Percentiles rank a stretch among this genome's conserved stretches.
Conservation (phyloP, 64 coral and sea anemone genomes). For the Actinia equina region DNA sequence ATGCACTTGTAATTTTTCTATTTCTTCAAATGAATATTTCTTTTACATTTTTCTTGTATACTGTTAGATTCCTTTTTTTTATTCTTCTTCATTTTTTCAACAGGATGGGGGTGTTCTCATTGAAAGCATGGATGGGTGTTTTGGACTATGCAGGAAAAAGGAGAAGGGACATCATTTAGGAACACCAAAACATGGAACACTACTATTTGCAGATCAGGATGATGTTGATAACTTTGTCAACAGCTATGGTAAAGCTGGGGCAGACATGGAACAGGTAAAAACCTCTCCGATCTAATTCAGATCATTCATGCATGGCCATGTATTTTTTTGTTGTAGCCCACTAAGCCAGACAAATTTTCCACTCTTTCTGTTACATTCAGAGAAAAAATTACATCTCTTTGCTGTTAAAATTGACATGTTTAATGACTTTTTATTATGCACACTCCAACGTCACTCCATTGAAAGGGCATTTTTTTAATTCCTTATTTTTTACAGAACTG, state of each 20-base stretch:
- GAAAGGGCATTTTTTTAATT: neutral
- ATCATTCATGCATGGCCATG: neutral
- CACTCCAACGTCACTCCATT: too few relatives aligned
- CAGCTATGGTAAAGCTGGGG: neutral
- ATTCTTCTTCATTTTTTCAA: neutral
- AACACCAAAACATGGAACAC: slow-evolving; percentile 1
- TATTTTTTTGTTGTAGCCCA: too few relatives aligned
- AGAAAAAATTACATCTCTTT: too few relatives aligned
- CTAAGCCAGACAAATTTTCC: too few relatives aligned
- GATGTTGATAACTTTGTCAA: slow-evolving; percentile 79
- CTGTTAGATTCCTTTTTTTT: neutral
- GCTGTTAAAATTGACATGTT: too few relatives aligned
- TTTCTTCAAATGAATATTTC: too few relatives aligned
- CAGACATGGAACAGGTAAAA: neutral
- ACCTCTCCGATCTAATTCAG: neutral
- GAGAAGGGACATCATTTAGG: neutral
- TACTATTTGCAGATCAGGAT: slow-evolving; percentile 65
- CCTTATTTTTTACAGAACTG: slow-evolving; percentile 42
- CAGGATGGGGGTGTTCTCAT: slow-evolving; percentile 48
- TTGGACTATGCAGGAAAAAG: slow-evolving; percentile 47
- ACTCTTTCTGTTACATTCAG: too few relatives aligned
- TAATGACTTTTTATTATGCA: too few relatives aligned
- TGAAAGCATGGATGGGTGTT: slow-evolving; percentile 69
- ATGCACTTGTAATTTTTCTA: too few relatives aligned
- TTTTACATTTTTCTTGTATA: too few relatives aligned